A percentile compares a stretch with the other conserved stretches of the same genome.
Evolutionary conservation across 1,140 invertebrate genomes (phyloP).

Genomic region (Eufriesea mexicana): DNA sequence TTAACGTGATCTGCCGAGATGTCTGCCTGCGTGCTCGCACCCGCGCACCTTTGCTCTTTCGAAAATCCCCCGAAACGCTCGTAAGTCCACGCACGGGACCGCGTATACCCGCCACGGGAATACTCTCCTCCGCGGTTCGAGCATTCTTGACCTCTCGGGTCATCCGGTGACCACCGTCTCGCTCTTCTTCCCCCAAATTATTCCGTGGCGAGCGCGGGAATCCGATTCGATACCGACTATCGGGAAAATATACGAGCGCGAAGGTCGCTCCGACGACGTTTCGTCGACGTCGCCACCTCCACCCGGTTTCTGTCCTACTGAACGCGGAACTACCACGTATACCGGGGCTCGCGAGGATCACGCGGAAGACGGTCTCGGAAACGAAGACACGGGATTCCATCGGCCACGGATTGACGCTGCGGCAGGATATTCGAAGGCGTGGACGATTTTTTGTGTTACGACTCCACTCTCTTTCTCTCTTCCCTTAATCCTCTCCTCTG

Average conservation of each 20-base stretch:
- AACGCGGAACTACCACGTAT: too few relatives aligned
- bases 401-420: slow-evolving; percentile 46
- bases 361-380: slow-evolving; percentile 34
- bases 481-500: slow-evolving; percentile 30
- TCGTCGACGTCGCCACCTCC: not conserved
- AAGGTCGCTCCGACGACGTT: not conserved
- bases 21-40: slow-evolving; percentile 50
- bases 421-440: slow-evolving; percentile 75
- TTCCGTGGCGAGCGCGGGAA: slow-evolving; percentile 41
- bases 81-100: slow-evolving; percentile 42
- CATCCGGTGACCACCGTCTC: slow-evolving; percentile 39
- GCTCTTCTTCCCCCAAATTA: slow-evolving; percentile 56
- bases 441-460: slow-evolving; percentile 76
- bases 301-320: too few relatives aligned
- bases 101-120: not conserved
- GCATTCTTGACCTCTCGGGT: slow-evolving; percentile 63
- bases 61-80: slow-evolving; percentile 50
- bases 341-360: too few relatives aligned
- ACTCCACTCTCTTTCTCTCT: slow-evolving; percentile 54
- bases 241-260: not conserved
- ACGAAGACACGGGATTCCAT: slow-evolving; percentile 58
- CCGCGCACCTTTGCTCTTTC: slow-evolving; percentile 14
- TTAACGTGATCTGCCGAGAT: slow-evolving; percentile 72
- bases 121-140: slow-evolving; percentile 49
- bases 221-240: slow-evolving; percentile 29